Percentiles rank a stretch among this genome's conserved stretches.
phyloP scores from a whole-genome alignment of 2,888 invertebrate genomes.

The Pandemis corylana region DNA sequence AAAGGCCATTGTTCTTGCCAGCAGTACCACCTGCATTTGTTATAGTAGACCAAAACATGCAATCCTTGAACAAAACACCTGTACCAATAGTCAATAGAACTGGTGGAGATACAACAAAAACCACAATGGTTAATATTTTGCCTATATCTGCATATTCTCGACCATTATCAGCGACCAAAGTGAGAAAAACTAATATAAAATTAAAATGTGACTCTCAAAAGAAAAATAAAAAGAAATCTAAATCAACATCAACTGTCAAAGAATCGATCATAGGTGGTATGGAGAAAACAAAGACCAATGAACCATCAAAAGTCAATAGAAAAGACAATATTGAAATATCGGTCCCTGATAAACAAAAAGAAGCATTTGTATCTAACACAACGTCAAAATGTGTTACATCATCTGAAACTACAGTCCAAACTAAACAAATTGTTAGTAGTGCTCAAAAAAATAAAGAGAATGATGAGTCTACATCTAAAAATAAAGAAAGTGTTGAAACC shows the following conservation, averaged over 20 bases:
- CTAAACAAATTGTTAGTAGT: slow-evolving; percentile 24
- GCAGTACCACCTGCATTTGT: slow-evolving; percentile 74
- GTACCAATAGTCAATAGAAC: slow-evolving; percentile 69
- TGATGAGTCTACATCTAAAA: slow-evolving; percentile 25
- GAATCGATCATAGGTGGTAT: slow-evolving; percentile 36
- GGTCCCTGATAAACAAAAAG: slow-evolving; percentile 42
- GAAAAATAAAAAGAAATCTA: slow-evolving; percentile 55
- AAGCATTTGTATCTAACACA: slow-evolving; percentile 17
- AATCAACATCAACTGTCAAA: slow-evolving; percentile 48
- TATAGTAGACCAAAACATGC: slow-evolving; percentile 71
- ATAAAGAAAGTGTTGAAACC: slow-evolving; percentile 30
- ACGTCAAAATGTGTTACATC: slow-evolving; percentile 7
- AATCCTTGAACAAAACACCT: slow-evolving; percentile 65
- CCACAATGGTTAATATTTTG: slow-evolving; percentile 80
- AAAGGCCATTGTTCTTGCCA: slow-evolving; percentile 73
- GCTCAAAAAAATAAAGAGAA: slow-evolving; percentile 24
- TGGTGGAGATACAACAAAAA: slow-evolving; percentile 74
- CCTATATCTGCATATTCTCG: slow-evolving; percentile 81
- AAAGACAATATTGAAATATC: slow-evolving; percentile 38
- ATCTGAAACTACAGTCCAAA: background rate
- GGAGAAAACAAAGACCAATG: slow-evolving; percentile 4
- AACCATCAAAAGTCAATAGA: background rate
- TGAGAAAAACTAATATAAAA: slow-evolving; percentile 64
- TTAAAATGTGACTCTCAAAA: slow-evolving; percentile 56
- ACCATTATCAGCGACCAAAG: slow-evolving; percentile 70